Evolutionary conservation across 2,888 invertebrate genomes (phyloP).

Genomic region (Linyphia triangularis): DNA sequence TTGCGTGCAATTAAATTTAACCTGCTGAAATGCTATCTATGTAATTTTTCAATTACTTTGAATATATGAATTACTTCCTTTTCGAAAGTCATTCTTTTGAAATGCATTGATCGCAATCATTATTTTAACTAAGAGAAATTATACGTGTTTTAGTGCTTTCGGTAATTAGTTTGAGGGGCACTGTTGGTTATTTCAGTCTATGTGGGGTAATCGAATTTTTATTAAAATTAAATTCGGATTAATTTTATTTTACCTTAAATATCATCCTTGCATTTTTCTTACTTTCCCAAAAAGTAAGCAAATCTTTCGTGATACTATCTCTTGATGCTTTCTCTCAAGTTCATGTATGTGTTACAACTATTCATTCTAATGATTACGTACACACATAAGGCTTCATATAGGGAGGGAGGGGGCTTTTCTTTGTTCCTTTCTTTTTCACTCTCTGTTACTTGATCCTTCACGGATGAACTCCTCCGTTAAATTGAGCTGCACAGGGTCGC

Average conservation of each 20-base stretch:
- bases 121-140: not conserved
- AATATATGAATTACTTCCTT: too few relatives aligned
- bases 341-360: not conserved
- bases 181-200: too few relatives aligned
- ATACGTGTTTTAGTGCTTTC: not conserved
- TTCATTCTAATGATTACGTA: not conserved
- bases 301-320: not conserved
- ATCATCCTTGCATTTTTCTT: too few relatives aligned
- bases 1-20: too few relatives aligned
- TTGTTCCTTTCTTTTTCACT: constrained; percentile 6
- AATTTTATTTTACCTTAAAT: too few relatives aligned
- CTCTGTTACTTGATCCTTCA: constrained; percentile 43
- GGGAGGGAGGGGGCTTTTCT: not conserved
- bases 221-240: too few relatives aligned
- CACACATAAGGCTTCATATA: constrained; percentile 2
- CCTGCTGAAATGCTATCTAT: too few relatives aligned
- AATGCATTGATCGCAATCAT: constrained; percentile 9
- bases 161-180: constrained; percentile 30
- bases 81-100: not conserved
- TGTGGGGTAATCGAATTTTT: too few relatives aligned
- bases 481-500: constrained; percentile 32
- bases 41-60: too few relatives aligned
- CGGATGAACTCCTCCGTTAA: constrained; percentile 44
- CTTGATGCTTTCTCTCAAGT: not conserved
- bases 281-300: not conserved